phyloP scores from a whole-genome alignment of 2,113 vertebrate species.

The Prionailurus viverrinus region DNA sequence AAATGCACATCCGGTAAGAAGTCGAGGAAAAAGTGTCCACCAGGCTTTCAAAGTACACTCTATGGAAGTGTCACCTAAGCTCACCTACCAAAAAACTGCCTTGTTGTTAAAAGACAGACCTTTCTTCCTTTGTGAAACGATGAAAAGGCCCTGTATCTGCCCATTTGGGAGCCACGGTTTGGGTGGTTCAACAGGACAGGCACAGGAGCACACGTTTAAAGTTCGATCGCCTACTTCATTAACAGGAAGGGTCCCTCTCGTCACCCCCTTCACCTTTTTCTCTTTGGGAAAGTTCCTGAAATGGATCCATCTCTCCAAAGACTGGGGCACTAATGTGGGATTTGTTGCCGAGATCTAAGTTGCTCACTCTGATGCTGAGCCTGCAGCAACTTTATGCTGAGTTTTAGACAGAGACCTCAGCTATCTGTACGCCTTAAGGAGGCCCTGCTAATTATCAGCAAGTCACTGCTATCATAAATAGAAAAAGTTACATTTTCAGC shows the following conservation, averaged over 20 bases:
- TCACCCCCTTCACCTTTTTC: not conserved
- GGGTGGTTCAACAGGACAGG: not conserved
- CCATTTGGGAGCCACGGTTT: accelerated
- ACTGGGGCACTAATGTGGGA: no score
- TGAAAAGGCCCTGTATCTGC: not conserved
- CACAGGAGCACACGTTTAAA: accelerated
- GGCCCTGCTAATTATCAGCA: not conserved
- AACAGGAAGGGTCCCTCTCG: not conserved
- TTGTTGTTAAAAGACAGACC: not conserved
- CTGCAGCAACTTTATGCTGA: not conserved
- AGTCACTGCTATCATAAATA: not conserved
- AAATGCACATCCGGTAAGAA: not conserved
- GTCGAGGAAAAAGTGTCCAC: not conserved
- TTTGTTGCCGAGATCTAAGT: not conserved
- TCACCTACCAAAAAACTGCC: not conserved
- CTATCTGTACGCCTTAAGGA: not conserved
- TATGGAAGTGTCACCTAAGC: not conserved
- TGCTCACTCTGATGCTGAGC: not conserved
- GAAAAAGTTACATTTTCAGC: not conserved
- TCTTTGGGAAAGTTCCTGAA: not conserved
- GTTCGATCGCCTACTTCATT: not conserved
- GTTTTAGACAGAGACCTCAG: not conserved
- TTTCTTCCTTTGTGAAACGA: not conserved
- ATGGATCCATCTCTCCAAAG: not conserved
- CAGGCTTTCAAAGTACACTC: not conserved